Conservation (phyloP, 2,797 vertebrate species). For the Arnoldichthys spilopterus region DNA sequence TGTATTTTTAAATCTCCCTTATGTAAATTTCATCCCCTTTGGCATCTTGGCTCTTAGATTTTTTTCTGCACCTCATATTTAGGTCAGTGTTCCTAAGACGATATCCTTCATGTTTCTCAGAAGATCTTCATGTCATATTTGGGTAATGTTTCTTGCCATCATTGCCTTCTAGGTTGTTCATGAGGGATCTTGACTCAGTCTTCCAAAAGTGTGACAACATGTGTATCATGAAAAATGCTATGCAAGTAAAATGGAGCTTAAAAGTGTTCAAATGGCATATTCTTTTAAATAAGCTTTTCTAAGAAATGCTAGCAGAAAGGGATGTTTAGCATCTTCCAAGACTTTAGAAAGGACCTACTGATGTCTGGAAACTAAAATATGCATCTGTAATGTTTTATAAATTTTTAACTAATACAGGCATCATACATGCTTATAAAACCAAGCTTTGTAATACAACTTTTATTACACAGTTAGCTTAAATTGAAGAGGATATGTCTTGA, state of each 20-base stretch:
- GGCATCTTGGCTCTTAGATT: background rate
- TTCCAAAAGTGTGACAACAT: background rate
- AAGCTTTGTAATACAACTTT: no score
- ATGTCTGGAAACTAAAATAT: background rate
- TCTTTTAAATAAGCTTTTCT: no score
- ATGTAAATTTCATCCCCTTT: constrained; percentile 27
- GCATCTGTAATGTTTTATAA: no score
- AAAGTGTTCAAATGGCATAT: background rate
- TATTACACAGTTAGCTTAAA: no score
- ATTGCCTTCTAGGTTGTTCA: background rate
- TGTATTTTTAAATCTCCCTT: constrained; percentile 2
- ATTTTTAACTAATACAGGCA: no score
- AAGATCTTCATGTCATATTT: constrained; percentile 10
- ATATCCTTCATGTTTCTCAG: background rate
- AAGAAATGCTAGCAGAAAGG: no score
- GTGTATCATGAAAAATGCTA: background rate
- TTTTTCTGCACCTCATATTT: constrained; percentile 11
- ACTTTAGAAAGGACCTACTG: background rate
- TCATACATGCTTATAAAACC: no score
- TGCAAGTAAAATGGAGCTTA: background rate
- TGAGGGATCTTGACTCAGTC: background rate
- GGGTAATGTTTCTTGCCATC: background rate
- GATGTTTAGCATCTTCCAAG: background rate
- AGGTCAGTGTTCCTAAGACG: background rate
- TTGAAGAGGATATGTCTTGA: no score